Evolutionary conservation across 2,113 vertebrate species (phyloP), one percentile per base, ranked within the genome.

Genomic region (Eulemur rufifrons): DNA sequence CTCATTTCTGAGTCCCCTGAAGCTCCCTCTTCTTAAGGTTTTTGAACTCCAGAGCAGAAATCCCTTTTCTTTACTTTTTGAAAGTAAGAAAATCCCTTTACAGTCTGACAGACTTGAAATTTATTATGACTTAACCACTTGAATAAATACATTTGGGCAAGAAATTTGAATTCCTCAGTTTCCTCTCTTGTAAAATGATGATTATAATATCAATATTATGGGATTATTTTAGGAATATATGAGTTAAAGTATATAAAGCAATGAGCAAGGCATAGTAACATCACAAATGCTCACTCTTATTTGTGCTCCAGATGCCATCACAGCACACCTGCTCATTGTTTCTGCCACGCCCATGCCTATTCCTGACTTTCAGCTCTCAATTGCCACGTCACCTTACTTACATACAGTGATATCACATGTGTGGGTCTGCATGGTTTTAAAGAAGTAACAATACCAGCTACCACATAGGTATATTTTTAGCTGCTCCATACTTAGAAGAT

Each of bases 351-450:
- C 45, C 14, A 50, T 5, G 3, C 3, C 2, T 54, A 3, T 12
- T 34, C 20, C 45, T 63, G 29, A 39, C 8, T 39, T 54, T 47
- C 29, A 59, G 5, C 3, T 76, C 45, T 37, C 29, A 34, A 34
- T 42, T 5, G 9, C 52, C 9, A 17, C 6, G 1, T 6, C 54
- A 1, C 39, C 20, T 64, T 11, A 39, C 4, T 39, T 42, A 4
- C 1, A 0, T 8, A 3, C 0, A 20, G 2, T 3, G 17, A 23
- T 27, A 0, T 1, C 4, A 18, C 4, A 6, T 4, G 0, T 23
- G 9, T 47, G 10, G 14, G 14, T 77, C 15, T 9, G 5, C 69
- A 23, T 23, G 11, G 12, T 71, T 86, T n/a, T 37, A 42, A 54
- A 52, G 2, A 50, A 34, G 1, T 17, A 6, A 2, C 29, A 29